Evolutionary conservation across 2,113 vertebrate genomes (phyloP).

Genomic region (Mustelus asterias): DNA sequence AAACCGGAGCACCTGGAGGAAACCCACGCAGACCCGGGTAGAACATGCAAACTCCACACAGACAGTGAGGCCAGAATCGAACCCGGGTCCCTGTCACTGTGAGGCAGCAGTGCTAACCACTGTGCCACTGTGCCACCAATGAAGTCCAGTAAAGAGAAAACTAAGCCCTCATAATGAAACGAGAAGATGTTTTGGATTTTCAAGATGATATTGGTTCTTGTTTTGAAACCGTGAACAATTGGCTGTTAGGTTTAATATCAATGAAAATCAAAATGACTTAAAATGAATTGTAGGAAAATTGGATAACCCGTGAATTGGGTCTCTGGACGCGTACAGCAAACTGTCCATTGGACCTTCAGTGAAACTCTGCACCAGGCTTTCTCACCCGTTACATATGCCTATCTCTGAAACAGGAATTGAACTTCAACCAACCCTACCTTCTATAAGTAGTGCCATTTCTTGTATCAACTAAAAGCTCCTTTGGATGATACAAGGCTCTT

Average conservation of each 20-base stretch:
- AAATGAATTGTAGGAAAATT: background rate
- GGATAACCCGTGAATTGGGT: background rate
- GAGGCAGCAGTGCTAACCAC: too few species aligned
- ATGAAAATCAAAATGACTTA: background rate
- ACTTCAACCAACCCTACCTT: background rate
- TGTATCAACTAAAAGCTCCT: background rate
- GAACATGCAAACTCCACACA: too few species aligned
- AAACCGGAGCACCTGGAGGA: too few species aligned
- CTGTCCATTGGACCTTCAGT: background rate
- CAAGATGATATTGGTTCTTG: background rate
- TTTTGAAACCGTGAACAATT: background rate
- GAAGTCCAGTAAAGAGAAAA: too few species aligned
- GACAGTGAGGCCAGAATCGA: too few species aligned
- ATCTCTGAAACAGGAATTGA: background rate
- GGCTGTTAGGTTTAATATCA: background rate
- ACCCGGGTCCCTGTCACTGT: too few species aligned
- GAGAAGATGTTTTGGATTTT: background rate
- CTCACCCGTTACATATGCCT: background rate
- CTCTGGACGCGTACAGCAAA: background rate
- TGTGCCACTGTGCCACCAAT: too few species aligned
- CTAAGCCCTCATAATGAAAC: too few species aligned
- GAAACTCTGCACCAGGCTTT: background rate
- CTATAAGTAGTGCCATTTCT: background rate
- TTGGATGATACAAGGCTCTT: background rate
- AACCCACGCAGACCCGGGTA: too few species aligned